phyloP scores from a whole-genome alignment of 2,888 invertebrate genomes.

The Drosophila picticornis region DNA sequence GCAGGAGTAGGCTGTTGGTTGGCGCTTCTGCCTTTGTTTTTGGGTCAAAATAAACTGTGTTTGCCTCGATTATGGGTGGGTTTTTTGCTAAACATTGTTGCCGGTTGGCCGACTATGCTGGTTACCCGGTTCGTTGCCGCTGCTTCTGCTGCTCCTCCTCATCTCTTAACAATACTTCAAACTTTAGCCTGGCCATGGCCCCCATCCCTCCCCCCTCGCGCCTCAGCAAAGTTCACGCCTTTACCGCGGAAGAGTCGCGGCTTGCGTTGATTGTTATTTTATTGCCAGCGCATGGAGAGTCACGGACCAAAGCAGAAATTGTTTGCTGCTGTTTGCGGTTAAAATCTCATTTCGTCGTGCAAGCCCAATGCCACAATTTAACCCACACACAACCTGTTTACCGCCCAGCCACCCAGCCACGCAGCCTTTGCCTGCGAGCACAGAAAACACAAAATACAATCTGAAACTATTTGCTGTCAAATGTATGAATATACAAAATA shows the following conservation, averaged over 20 bases:
- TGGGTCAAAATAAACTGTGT: constrained; percentile 52
- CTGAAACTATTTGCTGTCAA: constrained; percentile 44
- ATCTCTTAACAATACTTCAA: not conserved
- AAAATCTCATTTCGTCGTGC: constrained; percentile 73
- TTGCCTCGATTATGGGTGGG: constrained; percentile 34
- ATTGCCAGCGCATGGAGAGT: constrained; percentile 69
- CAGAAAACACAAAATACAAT: constrained; percentile 68
- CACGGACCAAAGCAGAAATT: constrained; percentile 73
- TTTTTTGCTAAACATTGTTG: constrained; percentile 45
- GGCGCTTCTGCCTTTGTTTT: constrained; percentile 1
- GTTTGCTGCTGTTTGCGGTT: constrained; percentile 75
- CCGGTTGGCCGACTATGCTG: constrained; percentile 35
- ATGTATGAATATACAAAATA: constrained; percentile 42
- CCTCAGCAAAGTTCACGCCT: constrained; percentile 13
- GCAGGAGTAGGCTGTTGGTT: constrained; percentile 3
- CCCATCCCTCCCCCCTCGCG: not conserved
- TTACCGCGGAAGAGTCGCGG: constrained; percentile 62
- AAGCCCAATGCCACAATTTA: constrained; percentile 36
- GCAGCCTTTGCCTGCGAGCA: constrained; percentile 35
- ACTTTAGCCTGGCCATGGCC: constrained; percentile 5
- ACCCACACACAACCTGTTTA: not conserved
- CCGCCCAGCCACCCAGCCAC: not conserved
- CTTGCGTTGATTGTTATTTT: constrained; percentile 79
- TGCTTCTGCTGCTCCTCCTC: not conserved
- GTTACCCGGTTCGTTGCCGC: constrained; percentile 11